phyloP scores from a whole-genome alignment of 1,140 invertebrate species.

The Periplaneta americana region DNA sequence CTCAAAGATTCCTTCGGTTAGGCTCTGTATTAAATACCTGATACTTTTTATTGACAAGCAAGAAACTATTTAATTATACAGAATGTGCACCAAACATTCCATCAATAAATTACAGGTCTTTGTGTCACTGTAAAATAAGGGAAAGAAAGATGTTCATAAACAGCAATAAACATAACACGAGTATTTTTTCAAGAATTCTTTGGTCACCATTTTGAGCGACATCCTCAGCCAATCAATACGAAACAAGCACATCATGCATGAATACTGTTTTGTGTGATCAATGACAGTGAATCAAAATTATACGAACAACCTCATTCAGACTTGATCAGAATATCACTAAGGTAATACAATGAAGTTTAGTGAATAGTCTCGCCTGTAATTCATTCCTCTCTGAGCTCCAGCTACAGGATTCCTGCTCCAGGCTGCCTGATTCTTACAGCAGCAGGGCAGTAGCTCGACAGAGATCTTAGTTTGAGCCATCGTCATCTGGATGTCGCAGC shows the following conservation, averaged over 20 bases:
- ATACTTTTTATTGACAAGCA: no score
- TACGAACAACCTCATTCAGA: not conserved
- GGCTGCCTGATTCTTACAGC: not conserved
- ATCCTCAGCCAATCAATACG: not conserved
- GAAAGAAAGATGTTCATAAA: no score
- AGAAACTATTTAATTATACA: no score
- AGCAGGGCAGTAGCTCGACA: not conserved
- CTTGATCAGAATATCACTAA: not conserved
- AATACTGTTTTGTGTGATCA: not conserved
- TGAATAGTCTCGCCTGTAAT: not conserved
- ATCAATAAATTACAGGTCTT: no score
- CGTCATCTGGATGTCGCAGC: constrained; percentile 11
- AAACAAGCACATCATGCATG: not conserved
- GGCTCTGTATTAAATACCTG: no score
- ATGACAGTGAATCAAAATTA: not conserved
- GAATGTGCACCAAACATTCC: no score
- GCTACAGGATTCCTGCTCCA: not conserved
- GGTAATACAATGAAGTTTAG: not conserved
- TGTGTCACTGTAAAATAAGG: no score
- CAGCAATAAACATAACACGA: no score
- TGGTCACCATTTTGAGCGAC: not conserved
- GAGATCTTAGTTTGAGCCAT: constrained; percentile 6
- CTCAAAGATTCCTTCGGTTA: no score
- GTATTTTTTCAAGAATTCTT: not conserved
- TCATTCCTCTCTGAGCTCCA: not conserved